Evolutionary conservation across 1,140 invertebrate species (phyloP), one percentile per base, ranked within the genome.

Genomic region (Diorhabda sublineata): DNA sequence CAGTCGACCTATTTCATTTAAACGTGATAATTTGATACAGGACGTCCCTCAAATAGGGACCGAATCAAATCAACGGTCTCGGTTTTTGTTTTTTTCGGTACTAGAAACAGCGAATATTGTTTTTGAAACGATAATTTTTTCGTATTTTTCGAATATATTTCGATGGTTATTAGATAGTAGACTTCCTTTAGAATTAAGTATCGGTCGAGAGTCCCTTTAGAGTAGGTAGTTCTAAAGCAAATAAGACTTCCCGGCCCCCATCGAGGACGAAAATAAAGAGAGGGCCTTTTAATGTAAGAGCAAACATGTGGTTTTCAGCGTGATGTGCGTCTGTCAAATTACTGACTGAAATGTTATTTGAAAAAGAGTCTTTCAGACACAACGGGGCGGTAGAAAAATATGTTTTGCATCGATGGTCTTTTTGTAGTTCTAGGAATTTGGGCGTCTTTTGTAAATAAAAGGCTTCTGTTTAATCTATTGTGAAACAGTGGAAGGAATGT

Each of bases 201-300:
- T 6, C 45, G 45, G 45, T 6, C 45, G 26, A 26, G 45, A 52
- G 45, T 52, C 47, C 47, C 47, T 52, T 52, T n/a, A 26, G 11
- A 11, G 26, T 26, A 26, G 2, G 47, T 52, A 52, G 6, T n/a
- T 52, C 47, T 52, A 52, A n/a, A 52, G 47, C 47, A 52, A 64
- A 64, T 64, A n/a, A 62, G 61, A 26, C 26, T 57, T 57, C 45
- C 52, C 11, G 56, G 56, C 45, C 63, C n/a, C 9, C 45, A 43
- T 56, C 45, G 63, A 45, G 9, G 61, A 63, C 43, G 42, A 45
- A 45, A 45, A 45, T 52, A 56, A 6, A 60, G 11, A 42, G 45
- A 64, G 45, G 63, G 45, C 63, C 63, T 64, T 64, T 64, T 64
- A 64, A 64, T 64, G 63, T 64, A 64, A 64, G 63, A 64, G 63